A percentile compares a stretch with the other conserved stretches of the same genome.
Conservation (phyloP, 2,888 invertebrate species). For the Dendrolimus pini region DNA sequence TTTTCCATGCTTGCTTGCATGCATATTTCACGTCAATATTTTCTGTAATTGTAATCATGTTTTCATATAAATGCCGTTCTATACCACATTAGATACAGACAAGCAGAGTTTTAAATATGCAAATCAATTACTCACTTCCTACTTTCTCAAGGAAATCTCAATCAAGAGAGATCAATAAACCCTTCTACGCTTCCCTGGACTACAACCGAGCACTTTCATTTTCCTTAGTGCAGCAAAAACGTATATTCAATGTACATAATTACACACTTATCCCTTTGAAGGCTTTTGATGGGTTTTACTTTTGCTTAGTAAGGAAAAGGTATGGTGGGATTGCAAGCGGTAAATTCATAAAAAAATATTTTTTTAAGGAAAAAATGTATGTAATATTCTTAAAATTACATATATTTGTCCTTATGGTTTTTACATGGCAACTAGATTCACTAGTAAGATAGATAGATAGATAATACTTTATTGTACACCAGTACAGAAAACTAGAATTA, state of each 20-base stretch:
- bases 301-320: background rate
- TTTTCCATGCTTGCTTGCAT: too few relatives aligned
- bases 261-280: background rate
- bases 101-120: background rate
- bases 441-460: too few relatives aligned
- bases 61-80: too few relatives aligned
- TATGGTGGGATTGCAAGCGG: background rate
- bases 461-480: too few relatives aligned
- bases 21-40: too few relatives aligned
- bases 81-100: too few relatives aligned
- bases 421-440: too few relatives aligned
- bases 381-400: too few relatives aligned
- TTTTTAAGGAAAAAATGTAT: too few relatives aligned
- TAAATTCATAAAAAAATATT: background rate
- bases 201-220: background rate
- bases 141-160: background rate
- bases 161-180: background rate
- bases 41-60: too few relatives aligned
- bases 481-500: too few relatives aligned
- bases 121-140: background rate
- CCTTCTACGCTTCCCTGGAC: background rate
- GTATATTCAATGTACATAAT: background rate
- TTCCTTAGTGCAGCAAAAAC: background rate
- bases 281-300: background rate
- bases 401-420: too few relatives aligned